Evolutionary conservation across 2,888 invertebrate species (phyloP).

Genomic region (Tupiocoris notatus): DNA sequence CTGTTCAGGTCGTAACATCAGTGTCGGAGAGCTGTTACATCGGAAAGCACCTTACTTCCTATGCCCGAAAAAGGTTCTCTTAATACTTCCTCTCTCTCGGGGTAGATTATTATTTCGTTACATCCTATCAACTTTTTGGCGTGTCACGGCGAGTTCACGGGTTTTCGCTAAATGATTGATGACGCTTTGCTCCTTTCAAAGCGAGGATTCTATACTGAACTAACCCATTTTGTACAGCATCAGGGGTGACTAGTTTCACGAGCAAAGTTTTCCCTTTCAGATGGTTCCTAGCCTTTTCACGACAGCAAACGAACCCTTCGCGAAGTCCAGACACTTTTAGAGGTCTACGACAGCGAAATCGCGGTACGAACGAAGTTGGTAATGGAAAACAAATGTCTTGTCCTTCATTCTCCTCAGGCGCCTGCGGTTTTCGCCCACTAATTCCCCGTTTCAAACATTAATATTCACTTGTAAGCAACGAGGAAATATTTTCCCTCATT

Average conservation of each 20-base stretch:
- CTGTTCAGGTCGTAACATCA: background rate
- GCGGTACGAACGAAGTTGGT: constrained; percentile 31
- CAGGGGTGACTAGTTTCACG: background rate
- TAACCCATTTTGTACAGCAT: constrained; percentile 26
- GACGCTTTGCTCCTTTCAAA: background rate
- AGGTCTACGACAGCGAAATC: constrained; percentile 15
- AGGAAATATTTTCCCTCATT: constrained; percentile 11
- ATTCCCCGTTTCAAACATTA: constrained; percentile 28
- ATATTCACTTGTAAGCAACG: constrained; percentile 25
- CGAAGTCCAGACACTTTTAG: background rate
- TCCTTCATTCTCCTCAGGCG: constrained; percentile 2
- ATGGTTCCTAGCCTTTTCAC: background rate
- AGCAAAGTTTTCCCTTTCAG: background rate
- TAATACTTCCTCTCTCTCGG: background rate
- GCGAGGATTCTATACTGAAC: background rate
- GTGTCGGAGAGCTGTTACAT: constrained; percentile 1
- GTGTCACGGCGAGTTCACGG: constrained; percentile 26
- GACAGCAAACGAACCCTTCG: background rate
- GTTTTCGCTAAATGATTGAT: constrained; percentile 14
- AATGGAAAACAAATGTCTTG: constrained; percentile 36
- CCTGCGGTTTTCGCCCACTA: background rate
- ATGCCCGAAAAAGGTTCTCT: background rate
- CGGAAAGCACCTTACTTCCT: constrained; percentile 24
- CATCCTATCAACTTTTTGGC: constrained; percentile 29
- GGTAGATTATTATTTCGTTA: constrained; percentile 20